Percentiles rank a stretch among this genome's conserved stretches.
Evolutionary conservation across 2,113 vertebrate species (phyloP).

Genomic region (Agapornis roseicollis): DNA sequence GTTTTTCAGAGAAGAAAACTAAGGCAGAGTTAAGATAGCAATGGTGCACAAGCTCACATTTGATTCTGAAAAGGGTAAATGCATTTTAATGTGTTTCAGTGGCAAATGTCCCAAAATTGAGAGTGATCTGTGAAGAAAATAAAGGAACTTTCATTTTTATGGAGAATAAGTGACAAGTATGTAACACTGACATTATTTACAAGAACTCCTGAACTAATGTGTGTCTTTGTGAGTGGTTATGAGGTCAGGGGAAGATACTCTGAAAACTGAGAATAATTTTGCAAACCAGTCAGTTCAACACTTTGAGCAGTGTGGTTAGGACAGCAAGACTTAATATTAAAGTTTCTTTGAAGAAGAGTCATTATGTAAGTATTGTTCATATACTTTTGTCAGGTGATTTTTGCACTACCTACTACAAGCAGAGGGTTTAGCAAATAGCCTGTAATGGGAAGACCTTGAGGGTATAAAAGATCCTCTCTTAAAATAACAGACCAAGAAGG

Average conservation of each 20-base stretch:
- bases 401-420: background rate
- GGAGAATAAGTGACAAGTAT: background rate
- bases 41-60: background rate
- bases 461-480: background rate
- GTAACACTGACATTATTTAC: background rate
- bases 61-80: background rate
- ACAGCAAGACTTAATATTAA: background rate
- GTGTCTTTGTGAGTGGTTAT: rapidly evolving
- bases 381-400: background rate
- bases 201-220: background rate
- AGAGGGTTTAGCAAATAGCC: background rate
- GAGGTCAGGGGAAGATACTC: background rate
- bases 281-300: background rate
- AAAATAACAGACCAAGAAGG: background rate
- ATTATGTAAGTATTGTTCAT: background rate
- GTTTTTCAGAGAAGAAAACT: background rate
- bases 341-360: background rate
- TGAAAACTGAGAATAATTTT: background rate
- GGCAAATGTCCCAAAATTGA: background rate
- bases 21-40: background rate
- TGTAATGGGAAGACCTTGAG: background rate
- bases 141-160: background rate
- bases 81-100: background rate
- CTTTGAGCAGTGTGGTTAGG: background rate
- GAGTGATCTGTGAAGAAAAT: background rate